phyloP scores from a whole-genome alignment of 1,140 invertebrate species.

The Drosophila sulfurigaster region DNA sequence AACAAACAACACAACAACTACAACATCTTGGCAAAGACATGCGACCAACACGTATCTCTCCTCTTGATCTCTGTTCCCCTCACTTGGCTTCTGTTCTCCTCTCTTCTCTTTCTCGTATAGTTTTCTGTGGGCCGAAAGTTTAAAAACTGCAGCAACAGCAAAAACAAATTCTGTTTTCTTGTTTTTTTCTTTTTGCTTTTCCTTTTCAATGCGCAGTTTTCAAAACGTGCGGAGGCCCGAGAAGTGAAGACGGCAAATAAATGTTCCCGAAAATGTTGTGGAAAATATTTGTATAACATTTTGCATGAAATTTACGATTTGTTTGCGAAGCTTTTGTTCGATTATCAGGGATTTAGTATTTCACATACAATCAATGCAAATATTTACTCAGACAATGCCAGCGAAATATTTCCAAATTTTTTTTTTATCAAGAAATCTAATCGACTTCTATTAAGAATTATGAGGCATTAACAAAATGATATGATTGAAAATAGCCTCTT shows the following conservation, averaged over 20 bases:
- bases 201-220: constrained; percentile 29
- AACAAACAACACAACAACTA: constrained; percentile 30
- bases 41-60: constrained; percentile 65
- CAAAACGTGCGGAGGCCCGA: constrained; percentile 17
- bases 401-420: constrained; percentile 9
- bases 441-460: constrained; percentile 1
- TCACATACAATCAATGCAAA: constrained; percentile 12
- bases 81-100: background rate
- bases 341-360: constrained; percentile 1
- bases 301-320: constrained; percentile 36
- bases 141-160: constrained; percentile 66
- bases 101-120: constrained; percentile 7
- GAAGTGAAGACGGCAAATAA: constrained; percentile 14
- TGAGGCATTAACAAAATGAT: background rate
- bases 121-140: constrained; percentile 40
- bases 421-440: background rate
- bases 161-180: background rate
- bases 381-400: constrained; percentile 5
- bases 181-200: background rate
- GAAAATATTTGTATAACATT: constrained; percentile 26
- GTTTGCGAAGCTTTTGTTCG: constrained; percentile 3
- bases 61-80: constrained; percentile 13
- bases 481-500: constrained; percentile 4
- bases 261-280: constrained; percentile 16
- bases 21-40: constrained; percentile 58